Evolutionary conservation across 2,113 vertebrate genomes (phyloP).

Genomic region (Lycaon pictus): DNA sequence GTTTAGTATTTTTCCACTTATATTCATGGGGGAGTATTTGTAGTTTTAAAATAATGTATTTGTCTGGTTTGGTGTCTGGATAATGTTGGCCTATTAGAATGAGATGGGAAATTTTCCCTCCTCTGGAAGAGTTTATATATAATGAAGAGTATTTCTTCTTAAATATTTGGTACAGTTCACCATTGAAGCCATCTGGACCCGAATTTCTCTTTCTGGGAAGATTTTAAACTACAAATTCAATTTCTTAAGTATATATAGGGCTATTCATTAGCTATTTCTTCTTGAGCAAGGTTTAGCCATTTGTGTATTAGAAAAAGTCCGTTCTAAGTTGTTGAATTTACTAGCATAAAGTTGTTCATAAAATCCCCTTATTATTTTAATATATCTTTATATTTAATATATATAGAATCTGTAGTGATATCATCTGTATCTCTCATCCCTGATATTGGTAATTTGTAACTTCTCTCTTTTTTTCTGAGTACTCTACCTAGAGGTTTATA

Average conservation of each 20-base stretch:
- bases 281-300: not conserved
- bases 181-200: not conserved
- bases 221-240: not conserved
- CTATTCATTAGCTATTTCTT: not conserved
- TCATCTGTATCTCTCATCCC: not conserved
- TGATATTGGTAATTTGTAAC: not conserved
- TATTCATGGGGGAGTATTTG: not conserved
- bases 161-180: not conserved
- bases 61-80: not conserved
- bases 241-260: not conserved
- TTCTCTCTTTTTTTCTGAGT: not conserved
- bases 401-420: not conserved
- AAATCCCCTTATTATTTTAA: not conserved
- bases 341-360: not conserved
- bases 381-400: not conserved
- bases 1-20: not conserved
- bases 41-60: not conserved
- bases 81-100: not conserved
- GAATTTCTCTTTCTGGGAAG: constrained; percentile 9
- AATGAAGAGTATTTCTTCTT: not conserved
- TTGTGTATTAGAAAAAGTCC: constrained; percentile 24
- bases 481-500: not conserved
- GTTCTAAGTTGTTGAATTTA: not conserved
- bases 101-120: not conserved
- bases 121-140: not conserved